Conservation (phyloP, 2,113 vertebrate genomes). For the Sialia sialis region DNA sequence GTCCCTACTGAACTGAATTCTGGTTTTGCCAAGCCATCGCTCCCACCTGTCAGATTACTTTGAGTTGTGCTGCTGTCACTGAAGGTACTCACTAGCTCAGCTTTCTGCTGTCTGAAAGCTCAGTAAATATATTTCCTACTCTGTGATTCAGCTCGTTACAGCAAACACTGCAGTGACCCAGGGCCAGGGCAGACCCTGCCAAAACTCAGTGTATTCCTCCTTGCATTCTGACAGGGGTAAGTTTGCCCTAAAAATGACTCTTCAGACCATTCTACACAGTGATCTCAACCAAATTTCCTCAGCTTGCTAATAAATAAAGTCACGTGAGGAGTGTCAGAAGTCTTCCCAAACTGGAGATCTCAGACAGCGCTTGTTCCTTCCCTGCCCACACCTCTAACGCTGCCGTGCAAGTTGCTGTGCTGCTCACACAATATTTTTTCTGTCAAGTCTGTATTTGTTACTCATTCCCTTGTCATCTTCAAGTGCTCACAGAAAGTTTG, state of each 20-base stretch:
- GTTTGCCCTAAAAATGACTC: not conserved
- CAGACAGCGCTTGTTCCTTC: not conserved
- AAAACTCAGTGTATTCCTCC: not conserved
- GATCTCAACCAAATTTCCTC: not conserved
- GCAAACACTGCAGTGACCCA: not conserved
- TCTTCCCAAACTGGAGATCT: not conserved
- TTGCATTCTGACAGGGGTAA: not conserved
- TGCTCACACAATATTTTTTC: not conserved
- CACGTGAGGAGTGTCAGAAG: not conserved
- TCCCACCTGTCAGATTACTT: not conserved
- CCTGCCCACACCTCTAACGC: not conserved
- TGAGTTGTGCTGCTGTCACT: not conserved
- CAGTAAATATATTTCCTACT: not conserved
- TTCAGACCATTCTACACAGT: not conserved
- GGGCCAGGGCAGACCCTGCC: not conserved
- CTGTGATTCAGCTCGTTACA: not conserved
- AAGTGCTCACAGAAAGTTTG: not conserved
- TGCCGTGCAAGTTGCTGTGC: fast-evolving
- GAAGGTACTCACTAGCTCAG: not conserved
- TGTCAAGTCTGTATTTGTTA: not conserved
- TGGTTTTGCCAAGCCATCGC: not conserved
- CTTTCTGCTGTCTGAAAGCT: not conserved
- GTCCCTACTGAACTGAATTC: not conserved
- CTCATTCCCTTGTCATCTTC: not conserved
- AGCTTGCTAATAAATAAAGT: not conserved